phyloP scores from a whole-genome alignment of 2,113 vertebrate species.

The Colius striatus region DNA sequence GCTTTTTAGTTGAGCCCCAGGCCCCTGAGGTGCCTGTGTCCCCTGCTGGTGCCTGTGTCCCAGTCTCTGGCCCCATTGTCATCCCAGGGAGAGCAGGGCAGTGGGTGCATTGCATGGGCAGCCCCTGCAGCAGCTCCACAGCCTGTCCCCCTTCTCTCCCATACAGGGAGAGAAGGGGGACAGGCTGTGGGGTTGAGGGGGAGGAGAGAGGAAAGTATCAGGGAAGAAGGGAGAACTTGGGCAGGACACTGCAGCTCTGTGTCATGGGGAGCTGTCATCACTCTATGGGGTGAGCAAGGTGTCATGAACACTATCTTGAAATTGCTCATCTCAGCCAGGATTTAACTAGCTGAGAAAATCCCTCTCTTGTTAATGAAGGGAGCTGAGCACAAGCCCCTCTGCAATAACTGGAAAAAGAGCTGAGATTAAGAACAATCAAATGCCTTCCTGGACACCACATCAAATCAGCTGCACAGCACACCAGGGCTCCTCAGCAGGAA shows the following conservation, averaged over 20 bases:
- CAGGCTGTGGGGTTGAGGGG: not conserved
- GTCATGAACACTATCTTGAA: not conserved
- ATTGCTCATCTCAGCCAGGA: not conserved
- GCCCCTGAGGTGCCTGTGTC: not conserved
- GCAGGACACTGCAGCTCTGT: not conserved
- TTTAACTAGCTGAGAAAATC: not conserved
- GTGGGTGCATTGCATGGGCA: not conserved
- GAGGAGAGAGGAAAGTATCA: not conserved
- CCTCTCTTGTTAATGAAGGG: not conserved
- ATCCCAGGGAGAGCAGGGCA: not conserved
- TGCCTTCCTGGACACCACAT: not conserved
- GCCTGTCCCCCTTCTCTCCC: no score
- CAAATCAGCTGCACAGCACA: rapidly evolving
- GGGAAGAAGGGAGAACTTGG: not conserved
- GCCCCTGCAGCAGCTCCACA: not conserved
- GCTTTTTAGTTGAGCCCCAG: not conserved
- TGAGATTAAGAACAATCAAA: not conserved
- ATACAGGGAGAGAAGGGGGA: not conserved
- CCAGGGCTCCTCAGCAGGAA: not conserved
- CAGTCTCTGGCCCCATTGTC: not conserved
- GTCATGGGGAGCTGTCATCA: not conserved
- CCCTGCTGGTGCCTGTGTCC: not conserved
- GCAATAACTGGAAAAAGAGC: not conserved
- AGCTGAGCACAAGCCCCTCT: not conserved
- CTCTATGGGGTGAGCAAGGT: rapidly evolving